Conservation (phyloP, 2,797 vertebrate genomes). For the Polyboroides typus region DNA sequence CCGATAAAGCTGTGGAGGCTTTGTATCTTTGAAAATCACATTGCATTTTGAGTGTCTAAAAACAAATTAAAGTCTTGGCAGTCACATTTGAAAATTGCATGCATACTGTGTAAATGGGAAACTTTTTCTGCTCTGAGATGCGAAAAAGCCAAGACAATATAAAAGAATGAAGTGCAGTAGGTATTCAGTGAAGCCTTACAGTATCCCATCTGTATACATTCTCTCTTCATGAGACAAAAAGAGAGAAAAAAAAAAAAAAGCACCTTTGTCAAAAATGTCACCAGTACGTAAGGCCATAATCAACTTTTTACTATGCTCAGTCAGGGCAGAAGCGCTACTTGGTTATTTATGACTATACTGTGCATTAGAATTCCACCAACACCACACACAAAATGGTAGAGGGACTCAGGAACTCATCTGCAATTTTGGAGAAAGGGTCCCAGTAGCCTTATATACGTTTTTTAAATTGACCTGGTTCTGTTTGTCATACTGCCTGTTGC, state of each 20-base stretch:
- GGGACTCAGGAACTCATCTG: background rate
- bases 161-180: background rate
- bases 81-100: background rate
- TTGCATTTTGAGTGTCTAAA: background rate
- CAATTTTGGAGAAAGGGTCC: background rate
- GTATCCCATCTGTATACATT: rapidly evolving
- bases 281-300: background rate
- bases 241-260: background rate
- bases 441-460: background rate
- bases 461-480: background rate
- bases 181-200: background rate
- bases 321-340: background rate
- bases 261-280: background rate
- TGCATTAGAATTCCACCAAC: background rate
- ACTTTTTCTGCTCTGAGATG: background rate
- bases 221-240: background rate
- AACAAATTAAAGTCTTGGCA: background rate
- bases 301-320: background rate
- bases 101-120: background rate
- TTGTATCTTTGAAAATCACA: background rate
- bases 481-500: background rate
- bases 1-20: background rate
- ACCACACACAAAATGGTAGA: background rate
- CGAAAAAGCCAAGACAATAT: background rate
- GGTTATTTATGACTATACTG: background rate